Evolutionary conservation across 2,113 vertebrate species (phyloP), one percentile per base, ranked within the genome.

Genomic region (Gambusia affinis): DNA sequence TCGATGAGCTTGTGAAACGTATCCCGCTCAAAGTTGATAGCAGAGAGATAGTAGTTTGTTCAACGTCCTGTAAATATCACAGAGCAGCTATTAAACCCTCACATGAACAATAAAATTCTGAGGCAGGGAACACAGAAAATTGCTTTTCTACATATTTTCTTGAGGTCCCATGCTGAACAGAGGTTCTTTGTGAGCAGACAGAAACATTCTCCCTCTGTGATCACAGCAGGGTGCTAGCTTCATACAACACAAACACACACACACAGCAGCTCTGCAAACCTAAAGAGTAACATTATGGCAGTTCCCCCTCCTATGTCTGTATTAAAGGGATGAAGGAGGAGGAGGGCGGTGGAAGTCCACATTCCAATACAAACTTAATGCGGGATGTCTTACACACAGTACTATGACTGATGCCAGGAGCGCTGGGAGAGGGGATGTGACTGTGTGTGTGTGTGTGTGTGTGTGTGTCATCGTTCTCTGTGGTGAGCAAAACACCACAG

Each of bases 321-420:
- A 86, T 90, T 87, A 87, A 83, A 78, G 80, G 75, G 33, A 19
- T 72, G 61, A 35, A 66, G 51, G 74, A 79, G 70, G 3, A 17
- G 42, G 12, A 77, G 82, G 19, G 51, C 8, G 51, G 2, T 57
- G 51, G 77, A 73, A 73, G 78, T 86, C 72, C 68, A 81, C 85
- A 88, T 76, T 70, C 80, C 62, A 60, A 8, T 57, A 10, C 71
- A 83, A 51, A 82, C 57, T 84, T 91, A 91, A 90, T 85, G 88
- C 88, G 22, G 22, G 22, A 82, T 82, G 85, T 91, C 80, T 91
- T 85, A 81, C 81, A 89, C 77, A 42, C 76, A 73, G 81, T 67
- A 74, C 76, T 81, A 74, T 68, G 74, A 73, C 82, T 73, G 78
- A 83, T 19, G 82, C 80, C 85, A 85, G 73, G 70, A 81, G 66